Conservation (phyloP, 2,113 vertebrate species). For the Cacatua alba region DNA sequence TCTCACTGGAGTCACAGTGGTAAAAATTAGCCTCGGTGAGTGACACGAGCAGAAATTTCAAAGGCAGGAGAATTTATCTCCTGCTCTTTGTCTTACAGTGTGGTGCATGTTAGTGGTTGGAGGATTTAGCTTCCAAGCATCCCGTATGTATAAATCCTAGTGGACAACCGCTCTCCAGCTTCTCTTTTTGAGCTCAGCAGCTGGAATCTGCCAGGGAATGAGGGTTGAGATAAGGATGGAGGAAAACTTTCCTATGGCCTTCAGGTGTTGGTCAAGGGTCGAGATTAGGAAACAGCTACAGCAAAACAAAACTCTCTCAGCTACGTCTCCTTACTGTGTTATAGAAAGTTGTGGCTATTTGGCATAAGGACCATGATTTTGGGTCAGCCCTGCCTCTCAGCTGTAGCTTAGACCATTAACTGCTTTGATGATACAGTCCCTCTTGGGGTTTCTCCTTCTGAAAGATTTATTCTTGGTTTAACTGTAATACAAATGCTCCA, state of each 20-base stretch:
- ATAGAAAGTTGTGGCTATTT: not conserved
- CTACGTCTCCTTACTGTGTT: not conserved
- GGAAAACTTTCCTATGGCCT: not conserved
- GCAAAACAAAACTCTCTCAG: not conserved
- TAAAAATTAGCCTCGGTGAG: not conserved
- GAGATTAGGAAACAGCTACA: not conserved
- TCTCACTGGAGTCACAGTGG: not conserved
- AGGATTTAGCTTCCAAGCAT: constrained; percentile 10
- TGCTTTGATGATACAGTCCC: not conserved
- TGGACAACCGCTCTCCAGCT: not conserved
- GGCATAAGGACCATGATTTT: not conserved
- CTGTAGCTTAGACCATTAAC: not conserved
- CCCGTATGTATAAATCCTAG: not conserved
- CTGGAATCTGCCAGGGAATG: not conserved
- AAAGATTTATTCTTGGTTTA: not conserved
- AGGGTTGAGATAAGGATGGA: not conserved
- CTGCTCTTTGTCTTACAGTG: not conserved
- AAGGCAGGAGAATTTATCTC: not conserved
- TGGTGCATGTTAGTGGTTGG: not conserved
- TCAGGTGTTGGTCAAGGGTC: not conserved
- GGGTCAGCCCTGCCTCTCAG: not conserved
- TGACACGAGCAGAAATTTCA: not conserved
- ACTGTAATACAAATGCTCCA: not conserved
- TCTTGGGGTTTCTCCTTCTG: not conserved
- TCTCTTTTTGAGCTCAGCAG: not conserved